Conservation (phyloP, 2,888 invertebrate species). For the Cistogaster globosa region DNA sequence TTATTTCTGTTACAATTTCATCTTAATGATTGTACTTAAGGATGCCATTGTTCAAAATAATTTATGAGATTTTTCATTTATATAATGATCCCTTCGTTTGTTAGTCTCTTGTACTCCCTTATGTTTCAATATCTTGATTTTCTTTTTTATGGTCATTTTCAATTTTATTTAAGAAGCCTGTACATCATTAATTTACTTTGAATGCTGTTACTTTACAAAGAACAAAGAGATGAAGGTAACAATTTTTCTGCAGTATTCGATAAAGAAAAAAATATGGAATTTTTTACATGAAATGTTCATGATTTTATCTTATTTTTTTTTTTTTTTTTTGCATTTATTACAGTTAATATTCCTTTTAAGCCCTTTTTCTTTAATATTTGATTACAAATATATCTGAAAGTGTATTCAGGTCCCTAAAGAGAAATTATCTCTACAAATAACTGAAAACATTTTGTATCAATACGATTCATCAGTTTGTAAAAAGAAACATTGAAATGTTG, state of each 20-base stretch:
- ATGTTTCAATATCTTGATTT: conserved; percentile 14
- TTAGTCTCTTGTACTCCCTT: not conserved
- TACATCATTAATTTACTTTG: not conserved
- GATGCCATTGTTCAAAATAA: conserved; percentile 63
- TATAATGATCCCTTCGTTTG: conserved; percentile 56
- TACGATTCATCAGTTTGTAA: conserved; percentile 13
- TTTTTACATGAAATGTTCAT: conserved; percentile 12
- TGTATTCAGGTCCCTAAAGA: not conserved
- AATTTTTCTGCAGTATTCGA: conserved; percentile 14
- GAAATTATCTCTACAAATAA: conserved; percentile 3
- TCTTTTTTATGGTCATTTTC: not conserved
- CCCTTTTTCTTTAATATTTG: not conserved
- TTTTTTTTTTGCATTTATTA: not conserved
- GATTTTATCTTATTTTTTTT: not conserved
- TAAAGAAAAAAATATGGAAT: conserved; percentile 20
- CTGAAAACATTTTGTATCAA: conserved; percentile 42
- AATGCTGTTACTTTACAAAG: not conserved
- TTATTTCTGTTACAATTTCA: conserved; percentile 20
- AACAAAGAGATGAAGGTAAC: not conserved
- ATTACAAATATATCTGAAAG: not conserved
- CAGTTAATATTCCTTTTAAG: not conserved
- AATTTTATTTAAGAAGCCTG: not conserved
- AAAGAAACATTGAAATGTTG: not conserved
- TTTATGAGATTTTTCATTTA: conserved; percentile 66
- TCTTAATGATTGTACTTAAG: conserved; percentile 59